phyloP scores from a whole-genome alignment of 2,113 vertebrate genomes.

The Indicator maculatus region DNA sequence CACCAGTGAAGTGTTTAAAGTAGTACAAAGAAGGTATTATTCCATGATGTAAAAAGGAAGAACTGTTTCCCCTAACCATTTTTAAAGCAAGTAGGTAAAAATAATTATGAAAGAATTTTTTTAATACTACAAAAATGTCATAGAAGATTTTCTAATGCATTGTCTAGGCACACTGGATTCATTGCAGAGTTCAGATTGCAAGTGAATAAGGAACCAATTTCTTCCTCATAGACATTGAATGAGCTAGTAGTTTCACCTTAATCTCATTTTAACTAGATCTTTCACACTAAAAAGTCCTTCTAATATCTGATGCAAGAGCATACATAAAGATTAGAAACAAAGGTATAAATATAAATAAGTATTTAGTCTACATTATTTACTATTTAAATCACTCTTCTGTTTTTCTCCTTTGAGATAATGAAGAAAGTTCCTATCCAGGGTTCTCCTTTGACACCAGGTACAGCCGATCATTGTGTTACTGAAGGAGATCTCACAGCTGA shows the following conservation, averaged over 20 bases:
- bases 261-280: not conserved
- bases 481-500: not conserved
- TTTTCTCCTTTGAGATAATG: not conserved
- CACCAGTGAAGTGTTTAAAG: not conserved
- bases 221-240: not conserved
- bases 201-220: not conserved
- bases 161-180: not conserved
- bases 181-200: not conserved
- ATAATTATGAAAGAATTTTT: not conserved
- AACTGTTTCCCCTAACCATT: not conserved
- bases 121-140: not conserved
- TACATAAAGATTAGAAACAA: not conserved
- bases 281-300: not conserved
- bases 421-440: not conserved
- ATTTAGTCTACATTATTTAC: not conserved
- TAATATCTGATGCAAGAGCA: not conserved
- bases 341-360: not conserved
- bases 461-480: not conserved
- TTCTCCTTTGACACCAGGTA: not conserved
- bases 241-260: not conserved
- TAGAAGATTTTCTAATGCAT: not conserved
- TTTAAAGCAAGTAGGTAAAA: not conserved
- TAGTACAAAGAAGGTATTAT: not conserved
- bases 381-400: not conserved
- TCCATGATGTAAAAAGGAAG: not conserved